Evolutionary conservation across 2,888 invertebrate genomes (phyloP).

Genomic region (Eumacrocentrus americanus): DNA sequence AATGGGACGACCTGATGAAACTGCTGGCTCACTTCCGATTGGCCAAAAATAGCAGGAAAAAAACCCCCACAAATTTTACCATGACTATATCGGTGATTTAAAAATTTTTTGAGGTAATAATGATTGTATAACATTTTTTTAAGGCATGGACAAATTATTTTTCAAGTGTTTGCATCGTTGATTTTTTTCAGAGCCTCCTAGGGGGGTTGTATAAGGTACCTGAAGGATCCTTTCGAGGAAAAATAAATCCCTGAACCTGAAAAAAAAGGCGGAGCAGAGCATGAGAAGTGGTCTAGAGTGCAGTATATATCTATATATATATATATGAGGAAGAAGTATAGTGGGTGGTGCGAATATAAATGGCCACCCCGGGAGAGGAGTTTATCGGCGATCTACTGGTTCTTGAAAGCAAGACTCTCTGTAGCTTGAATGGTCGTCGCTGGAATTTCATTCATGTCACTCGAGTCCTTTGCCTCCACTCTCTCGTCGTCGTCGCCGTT

Average conservation of each 20-base stretch:
- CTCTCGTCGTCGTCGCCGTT: background rate
- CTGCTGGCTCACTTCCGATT: slow-evolving; percentile 24
- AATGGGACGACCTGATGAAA: slow-evolving; percentile 40
- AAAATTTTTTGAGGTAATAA: too few relatives aligned
- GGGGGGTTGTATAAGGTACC: slow-evolving; percentile 27
- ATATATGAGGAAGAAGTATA: slow-evolving; percentile 24
- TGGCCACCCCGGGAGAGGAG: slow-evolving; percentile 34
- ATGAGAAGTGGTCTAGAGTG: too few relatives aligned
- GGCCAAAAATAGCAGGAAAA: slow-evolving; percentile 19
- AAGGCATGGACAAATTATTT: background rate
- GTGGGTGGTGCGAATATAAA: slow-evolving; percentile 41
- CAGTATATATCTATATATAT: too few relatives aligned
- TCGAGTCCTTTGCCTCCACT: slow-evolving; percentile 5
- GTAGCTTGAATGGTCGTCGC: slow-evolving; percentile 22
- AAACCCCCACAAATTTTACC: slow-evolving; percentile 20
- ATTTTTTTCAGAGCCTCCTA: slow-evolving; percentile 30
- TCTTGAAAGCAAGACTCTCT: slow-evolving; percentile 4
- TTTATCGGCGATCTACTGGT: slow-evolving; percentile 49
- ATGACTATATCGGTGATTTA: too few relatives aligned
- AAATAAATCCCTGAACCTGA: slow-evolving; percentile 25
- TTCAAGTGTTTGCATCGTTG: slow-evolving; percentile 4
- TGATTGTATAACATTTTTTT: background rate
- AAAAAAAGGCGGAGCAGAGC: slow-evolving; percentile 29
- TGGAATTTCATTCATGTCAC: slow-evolving; percentile 52
- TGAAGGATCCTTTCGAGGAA: slow-evolving; percentile 32